phyloP scores from a whole-genome alignment of 2,797 vertebrate species.

The Pseudocheirus occidentalis region DNA sequence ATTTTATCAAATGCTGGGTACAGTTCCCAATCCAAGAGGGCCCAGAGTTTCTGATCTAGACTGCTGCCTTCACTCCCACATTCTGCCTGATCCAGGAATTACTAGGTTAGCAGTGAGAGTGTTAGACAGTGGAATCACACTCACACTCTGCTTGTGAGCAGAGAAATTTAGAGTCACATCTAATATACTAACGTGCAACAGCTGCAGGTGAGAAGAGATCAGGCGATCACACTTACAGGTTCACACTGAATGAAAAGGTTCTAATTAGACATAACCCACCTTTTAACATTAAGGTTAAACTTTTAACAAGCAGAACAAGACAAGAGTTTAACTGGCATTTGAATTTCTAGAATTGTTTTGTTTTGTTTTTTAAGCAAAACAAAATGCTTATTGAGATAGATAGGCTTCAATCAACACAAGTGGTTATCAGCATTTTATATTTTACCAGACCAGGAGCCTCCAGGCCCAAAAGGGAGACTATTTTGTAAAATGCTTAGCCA shows the following conservation, averaged over 20 bases:
- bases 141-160: background rate
- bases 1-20: background rate
- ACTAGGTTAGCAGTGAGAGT: background rate
- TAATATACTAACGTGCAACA: background rate
- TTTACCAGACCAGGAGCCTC: background rate
- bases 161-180: background rate
- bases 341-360: background rate
- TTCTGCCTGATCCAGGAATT: background rate
- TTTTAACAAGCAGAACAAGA: background rate
- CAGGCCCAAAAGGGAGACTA: background rate
- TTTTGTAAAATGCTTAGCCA: background rate
- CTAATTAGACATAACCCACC: background rate
- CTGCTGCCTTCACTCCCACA: background rate
- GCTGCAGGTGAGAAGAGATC: background rate
- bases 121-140: background rate
- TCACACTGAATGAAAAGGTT: background rate
- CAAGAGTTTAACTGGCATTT: background rate
- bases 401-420: background rate
- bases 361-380: background rate
- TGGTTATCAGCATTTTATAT: background rate
- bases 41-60: background rate
- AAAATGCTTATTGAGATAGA: background rate
- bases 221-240: background rate
- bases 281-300: conserved; percentile 2
- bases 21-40: background rate